Evolutionary conservation across 2,113 vertebrate genomes (phyloP).

Genomic region (Myotis brandtii): DNA sequence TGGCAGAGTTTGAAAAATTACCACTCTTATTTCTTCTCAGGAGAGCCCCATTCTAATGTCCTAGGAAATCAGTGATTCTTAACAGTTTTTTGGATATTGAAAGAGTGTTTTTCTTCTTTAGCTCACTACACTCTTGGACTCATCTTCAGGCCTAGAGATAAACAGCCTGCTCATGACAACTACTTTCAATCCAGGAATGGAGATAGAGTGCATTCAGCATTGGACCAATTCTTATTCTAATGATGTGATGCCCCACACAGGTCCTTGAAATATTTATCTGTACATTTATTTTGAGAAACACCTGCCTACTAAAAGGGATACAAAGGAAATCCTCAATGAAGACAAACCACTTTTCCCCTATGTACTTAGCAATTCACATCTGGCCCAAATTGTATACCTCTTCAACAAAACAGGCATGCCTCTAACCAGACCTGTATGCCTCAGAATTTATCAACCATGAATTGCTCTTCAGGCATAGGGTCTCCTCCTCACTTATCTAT

Average conservation of each 20-base stretch:
- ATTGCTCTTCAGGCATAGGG: not conserved
- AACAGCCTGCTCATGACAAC: not conserved
- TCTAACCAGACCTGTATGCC: not conserved
- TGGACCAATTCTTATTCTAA: not conserved
- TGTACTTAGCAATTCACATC: not conserved
- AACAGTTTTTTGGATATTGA: not conserved
- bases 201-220: not conserved
- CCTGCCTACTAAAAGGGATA: not conserved
- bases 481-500: not conserved
- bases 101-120: not conserved
- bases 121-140: not conserved
- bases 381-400: not conserved
- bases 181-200: not conserved
- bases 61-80: not conserved
- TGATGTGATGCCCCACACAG: not conserved
- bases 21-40: not conserved
- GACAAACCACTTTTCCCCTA: not conserved
- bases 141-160: not conserved
- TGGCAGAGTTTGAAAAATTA: conserved; percentile 2
- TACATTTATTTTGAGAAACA: not conserved
- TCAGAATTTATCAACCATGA: conserved; percentile 30
- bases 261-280: conserved; percentile 17
- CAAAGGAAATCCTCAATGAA: not conserved
- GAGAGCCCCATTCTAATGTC: not conserved
- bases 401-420: not conserved